Evolutionary conservation across 2,888 invertebrate genomes (phyloP).

Genomic region (Listrodromus nycthemerus): DNA sequence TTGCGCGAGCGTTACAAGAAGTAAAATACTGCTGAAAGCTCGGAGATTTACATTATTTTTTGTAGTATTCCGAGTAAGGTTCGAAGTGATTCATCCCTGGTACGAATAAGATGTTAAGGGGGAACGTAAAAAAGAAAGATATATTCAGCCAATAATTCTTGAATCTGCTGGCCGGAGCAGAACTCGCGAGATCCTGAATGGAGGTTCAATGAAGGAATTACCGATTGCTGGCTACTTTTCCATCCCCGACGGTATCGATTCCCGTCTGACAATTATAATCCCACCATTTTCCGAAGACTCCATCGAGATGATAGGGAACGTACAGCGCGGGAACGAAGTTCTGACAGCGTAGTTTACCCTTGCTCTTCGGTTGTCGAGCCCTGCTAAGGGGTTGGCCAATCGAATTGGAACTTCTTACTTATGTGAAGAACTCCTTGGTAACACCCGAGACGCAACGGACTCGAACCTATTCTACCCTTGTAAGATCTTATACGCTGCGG

Average conservation of each 20-base stretch:
- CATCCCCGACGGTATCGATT: slow-evolving; percentile 18
- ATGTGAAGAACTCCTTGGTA: slow-evolving; percentile 11
- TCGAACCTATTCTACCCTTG: not conserved
- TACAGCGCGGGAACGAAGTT: not conserved
- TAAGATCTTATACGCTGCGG: slow-evolving; percentile 3
- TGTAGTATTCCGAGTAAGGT: too few species aligned
- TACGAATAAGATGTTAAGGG: too few species aligned
- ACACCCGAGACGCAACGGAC: slow-evolving; percentile 12
- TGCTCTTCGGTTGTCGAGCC: not conserved
- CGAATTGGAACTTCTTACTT: slow-evolving; percentile 50
- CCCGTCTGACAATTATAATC: slow-evolving; percentile 13
- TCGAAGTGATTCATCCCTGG: too few species aligned
- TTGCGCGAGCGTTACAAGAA: too few species aligned
- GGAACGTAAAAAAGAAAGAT: not conserved
- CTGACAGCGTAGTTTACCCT: not conserved
- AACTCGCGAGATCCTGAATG: not conserved
- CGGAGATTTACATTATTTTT: too few species aligned
- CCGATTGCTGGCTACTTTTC: not conserved
- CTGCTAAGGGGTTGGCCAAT: slow-evolving; percentile 29
- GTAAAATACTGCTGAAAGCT: too few species aligned
- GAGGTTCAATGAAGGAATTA: slow-evolving; percentile 7
- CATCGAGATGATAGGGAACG: not conserved
- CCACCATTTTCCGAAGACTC: not conserved
- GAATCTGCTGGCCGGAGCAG: not conserved
- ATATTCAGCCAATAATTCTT: not conserved